Conservation (phyloP, 1,140 invertebrate genomes). For the Danaus melanippus region DNA sequence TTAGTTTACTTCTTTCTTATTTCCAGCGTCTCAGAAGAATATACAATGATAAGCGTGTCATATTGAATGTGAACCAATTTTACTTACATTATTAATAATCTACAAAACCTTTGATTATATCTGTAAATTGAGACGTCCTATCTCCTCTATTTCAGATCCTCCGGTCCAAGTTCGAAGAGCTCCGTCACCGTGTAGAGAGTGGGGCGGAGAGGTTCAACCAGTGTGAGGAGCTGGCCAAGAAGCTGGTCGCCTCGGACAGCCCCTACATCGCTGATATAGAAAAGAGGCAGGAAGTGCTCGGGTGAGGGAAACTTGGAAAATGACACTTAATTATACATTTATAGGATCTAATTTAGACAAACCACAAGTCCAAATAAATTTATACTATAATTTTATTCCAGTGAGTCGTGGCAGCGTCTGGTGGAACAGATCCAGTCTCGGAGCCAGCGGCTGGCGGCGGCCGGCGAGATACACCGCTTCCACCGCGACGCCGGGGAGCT, state of each 20-base stretch:
- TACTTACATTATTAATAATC: too few relatives aligned
- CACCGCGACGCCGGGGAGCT: slow-evolving; percentile 97
- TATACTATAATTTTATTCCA: slow-evolving; percentile 37
- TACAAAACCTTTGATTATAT: too few relatives aligned
- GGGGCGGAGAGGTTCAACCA: slow-evolving; percentile 94
- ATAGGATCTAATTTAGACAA: too few relatives aligned
- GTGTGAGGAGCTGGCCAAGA: slow-evolving; percentile 92
- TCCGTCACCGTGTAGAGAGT: slow-evolving; percentile 92
- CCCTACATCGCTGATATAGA: slow-evolving; percentile 92
- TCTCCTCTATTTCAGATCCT: slow-evolving; percentile 73
- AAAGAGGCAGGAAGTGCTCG: slow-evolving; percentile 88
- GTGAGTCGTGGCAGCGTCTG: slow-evolving; percentile 90
- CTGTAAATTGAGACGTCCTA: too few relatives aligned
- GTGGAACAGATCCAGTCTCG: slow-evolving; percentile 88
- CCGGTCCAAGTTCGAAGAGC: slow-evolving; percentile 95
- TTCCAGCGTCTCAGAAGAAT: too few relatives aligned
- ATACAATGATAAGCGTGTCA: too few relatives aligned
- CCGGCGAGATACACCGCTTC: slow-evolving; percentile 96
- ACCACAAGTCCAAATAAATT: too few relatives aligned
- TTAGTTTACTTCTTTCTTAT: too few relatives aligned
- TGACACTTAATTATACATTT: too few relatives aligned
- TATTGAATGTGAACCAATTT: too few relatives aligned
- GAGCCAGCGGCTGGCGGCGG: slow-evolving; percentile 89
- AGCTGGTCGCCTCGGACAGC: slow-evolving; percentile 89
- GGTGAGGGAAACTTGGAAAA: slow-evolving; percentile 72